Percentiles rank a stretch among this genome's conserved stretches.
Conservation (phyloP, 2,797 vertebrate species). For the Uromys caudimaculatus region DNA sequence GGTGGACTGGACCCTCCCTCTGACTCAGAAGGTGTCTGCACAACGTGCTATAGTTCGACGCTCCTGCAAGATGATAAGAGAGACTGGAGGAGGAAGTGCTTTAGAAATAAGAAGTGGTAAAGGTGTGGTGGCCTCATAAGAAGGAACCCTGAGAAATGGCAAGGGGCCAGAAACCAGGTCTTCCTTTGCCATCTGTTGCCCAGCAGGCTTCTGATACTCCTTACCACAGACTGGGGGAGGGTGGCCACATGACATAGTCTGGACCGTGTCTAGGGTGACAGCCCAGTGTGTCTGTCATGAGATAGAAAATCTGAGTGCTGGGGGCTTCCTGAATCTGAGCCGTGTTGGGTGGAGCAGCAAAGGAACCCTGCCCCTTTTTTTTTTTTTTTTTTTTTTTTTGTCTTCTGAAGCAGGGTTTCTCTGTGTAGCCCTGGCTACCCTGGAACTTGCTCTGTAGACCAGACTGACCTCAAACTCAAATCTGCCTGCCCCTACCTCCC, state of each 20-base stretch:
- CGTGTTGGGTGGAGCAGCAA: background rate
- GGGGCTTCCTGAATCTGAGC: background rate
- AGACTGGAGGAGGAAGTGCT: constrained; percentile 1
- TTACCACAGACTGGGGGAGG: background rate
- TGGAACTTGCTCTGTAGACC: background rate
- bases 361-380: background rate
- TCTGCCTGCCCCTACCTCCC: background rate
- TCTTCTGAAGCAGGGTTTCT: background rate
- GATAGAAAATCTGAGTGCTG: background rate
- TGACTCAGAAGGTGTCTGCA: background rate
- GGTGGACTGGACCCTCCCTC: background rate
- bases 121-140: background rate
- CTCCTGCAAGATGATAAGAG: rapidly evolving
- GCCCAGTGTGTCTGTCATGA: background rate
- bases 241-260: background rate
- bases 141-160: background rate
- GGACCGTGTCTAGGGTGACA: background rate
- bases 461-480: background rate
- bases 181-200: constrained; percentile 47
- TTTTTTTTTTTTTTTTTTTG: background rate
- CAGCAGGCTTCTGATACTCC: constrained; percentile 25
- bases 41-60: background rate
- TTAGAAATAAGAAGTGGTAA: constrained; percentile 48
- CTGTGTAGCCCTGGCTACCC: background rate
- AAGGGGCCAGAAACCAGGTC: background rate